Base-by-base conservation (phyloP, 2,113 vertebrate genomes). In the Microcebus jonahi region DNA sequence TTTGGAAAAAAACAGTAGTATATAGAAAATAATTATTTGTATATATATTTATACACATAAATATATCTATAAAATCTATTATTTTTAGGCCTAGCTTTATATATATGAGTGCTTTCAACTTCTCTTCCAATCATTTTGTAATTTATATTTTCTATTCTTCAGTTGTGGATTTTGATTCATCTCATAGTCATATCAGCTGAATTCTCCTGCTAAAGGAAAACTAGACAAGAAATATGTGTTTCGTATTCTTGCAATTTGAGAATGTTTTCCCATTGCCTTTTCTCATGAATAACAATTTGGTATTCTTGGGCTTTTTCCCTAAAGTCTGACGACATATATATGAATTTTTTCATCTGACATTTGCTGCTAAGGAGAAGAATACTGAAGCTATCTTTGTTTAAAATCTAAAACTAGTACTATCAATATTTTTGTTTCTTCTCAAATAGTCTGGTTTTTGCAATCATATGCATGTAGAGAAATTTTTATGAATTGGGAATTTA, bases 241-340 rank as follows among this genome's bases (percentile, higher is more conserved):
- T 94, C 88, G 80, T 90, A 86, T 90, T 81, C 57, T 86, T 86
- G 50, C 61, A 70, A 53, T 65, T 94, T 50, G 21, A 88, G n/a
- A 84, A 95, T 84, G 13, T 70, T 89, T 92, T 65, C 6, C 12
- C 21, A n/a, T 86, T 97, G 29, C n/a, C 6, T 50, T 91, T 89
- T 91, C 88, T 86, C n/a, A 97, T 81, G 73, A 90, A 90, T 90
- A 90, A 68, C 42, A 89, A 63, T 75, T 85, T 92, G 85, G 34
- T 21, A 50, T 86, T 81, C 27, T 86, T 31, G 15, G 5, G 3
- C 6, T 6, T 36, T 61, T 84, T 83, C 34, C 61, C 61, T 76
- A 73, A 77, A 84, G 79, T 57, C 23, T 84, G 68, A 76, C 77
- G 18, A 34, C 45, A 29, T 84, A 48, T 57, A 71, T 70, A 42